phyloP scores from a whole-genome alignment of 2,888 invertebrate genomes.

The Dicyrtomina minuta region DNA sequence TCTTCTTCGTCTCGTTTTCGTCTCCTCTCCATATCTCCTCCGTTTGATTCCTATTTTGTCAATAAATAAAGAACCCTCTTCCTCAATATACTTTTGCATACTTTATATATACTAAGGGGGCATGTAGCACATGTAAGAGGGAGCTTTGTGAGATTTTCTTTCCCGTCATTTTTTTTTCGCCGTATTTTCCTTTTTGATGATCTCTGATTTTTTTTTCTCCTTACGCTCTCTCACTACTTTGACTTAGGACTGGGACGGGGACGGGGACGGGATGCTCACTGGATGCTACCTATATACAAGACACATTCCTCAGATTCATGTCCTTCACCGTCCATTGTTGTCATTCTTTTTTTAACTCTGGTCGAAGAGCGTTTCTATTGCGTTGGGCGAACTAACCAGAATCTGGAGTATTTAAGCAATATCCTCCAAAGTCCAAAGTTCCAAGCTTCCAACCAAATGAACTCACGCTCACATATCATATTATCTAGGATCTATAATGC shows the following conservation, averaged over 20 bases:
- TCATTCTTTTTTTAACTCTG: neutral
- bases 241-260: neutral
- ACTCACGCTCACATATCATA: too few relatives aligned
- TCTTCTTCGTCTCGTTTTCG: neutral
- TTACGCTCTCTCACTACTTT: neutral
- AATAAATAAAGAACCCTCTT: conserved; percentile 19
- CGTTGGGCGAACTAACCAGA: too few relatives aligned
- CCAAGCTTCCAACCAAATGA: too few relatives aligned
- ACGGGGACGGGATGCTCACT: neutral
- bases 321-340: too few relatives aligned
- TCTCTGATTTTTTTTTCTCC: neutral
- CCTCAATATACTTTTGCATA: too few relatives aligned
- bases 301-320: too few relatives aligned
- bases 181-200: neutral
- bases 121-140: too few relatives aligned
- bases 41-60: conserved; percentile 18
- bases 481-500: too few relatives aligned
- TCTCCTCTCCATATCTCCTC: neutral
- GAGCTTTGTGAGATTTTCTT: conserved; percentile 4
- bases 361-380: neutral
- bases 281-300: neutral
- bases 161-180: conserved; percentile 1
- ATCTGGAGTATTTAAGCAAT: too few relatives aligned
- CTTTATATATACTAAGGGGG: too few relatives aligned
- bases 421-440: too few relatives aligned